A percentile compares a stretch with the other conserved stretches of the same genome.
Evolutionary conservation across 2,113 vertebrate genomes (phyloP).

Genomic region (Amphiprion ocellaris): DNA sequence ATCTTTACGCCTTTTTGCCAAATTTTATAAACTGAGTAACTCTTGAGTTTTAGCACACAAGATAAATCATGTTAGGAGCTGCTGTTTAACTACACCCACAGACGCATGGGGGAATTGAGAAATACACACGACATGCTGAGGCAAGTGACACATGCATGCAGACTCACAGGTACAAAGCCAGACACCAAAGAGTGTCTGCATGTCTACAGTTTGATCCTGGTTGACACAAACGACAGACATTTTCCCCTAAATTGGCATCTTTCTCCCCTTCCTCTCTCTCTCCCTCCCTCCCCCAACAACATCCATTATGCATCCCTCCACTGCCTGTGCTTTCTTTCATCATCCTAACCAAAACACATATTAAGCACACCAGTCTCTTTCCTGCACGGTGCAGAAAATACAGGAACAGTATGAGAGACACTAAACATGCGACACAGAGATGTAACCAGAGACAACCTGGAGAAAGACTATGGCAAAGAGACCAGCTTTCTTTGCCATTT

Average conservation of each 20-base stretch:
- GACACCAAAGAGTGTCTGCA: conserved; percentile 43
- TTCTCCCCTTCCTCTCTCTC: neutral
- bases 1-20: too few species aligned
- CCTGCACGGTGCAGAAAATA: neutral
- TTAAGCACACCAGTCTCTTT: neutral
- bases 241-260: conserved; percentile 57
- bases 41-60: too few species aligned
- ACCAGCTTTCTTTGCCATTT: neutral
- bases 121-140: neutral
- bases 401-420: neutral
- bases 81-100: neutral
- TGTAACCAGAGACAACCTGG: neutral
- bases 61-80: too few species aligned
- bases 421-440: neutral
- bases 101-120: neutral
- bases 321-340: conserved; percentile 23
- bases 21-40: too few species aligned
- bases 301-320: conserved; percentile 65
- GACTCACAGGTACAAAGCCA: conserved; percentile 23
- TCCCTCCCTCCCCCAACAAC: conserved; percentile 18
- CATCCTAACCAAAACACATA: conserved; percentile 10
- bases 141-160: conserved; percentile 16
- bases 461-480: neutral
- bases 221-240: conserved; percentile 37
- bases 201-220: conserved; percentile 48